Evolutionary conservation across 2,113 vertebrate genomes (phyloP).

Genomic region (Scortum barcoo): DNA sequence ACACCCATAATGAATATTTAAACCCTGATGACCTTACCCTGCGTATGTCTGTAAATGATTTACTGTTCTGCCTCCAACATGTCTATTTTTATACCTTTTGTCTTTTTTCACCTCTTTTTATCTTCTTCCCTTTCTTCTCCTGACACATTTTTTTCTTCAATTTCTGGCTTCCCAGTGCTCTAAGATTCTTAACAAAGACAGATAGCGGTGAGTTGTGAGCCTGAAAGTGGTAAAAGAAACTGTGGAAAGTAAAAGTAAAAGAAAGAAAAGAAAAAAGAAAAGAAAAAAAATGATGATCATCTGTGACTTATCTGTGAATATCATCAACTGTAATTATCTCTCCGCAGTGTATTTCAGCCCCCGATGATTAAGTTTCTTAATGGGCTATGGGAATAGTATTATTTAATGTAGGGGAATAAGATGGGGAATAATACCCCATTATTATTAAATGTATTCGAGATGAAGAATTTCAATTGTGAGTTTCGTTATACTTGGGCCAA

Average conservation of each 20-base stretch:
- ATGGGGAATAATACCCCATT: slow-evolving; percentile 72
- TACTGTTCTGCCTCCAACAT: slow-evolving; percentile 48
- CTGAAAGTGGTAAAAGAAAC: slow-evolving; percentile 24
- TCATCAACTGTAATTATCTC: slow-evolving; percentile 74
- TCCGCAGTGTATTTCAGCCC: slow-evolving; percentile 53
- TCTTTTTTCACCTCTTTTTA: slow-evolving; percentile 54
- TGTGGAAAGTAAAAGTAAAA: slow-evolving; percentile 31
- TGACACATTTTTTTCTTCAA: slow-evolving; percentile 29
- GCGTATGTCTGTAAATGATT: slow-evolving; percentile 68
- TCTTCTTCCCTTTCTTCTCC: slow-evolving; percentile 46
- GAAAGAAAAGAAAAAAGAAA: slow-evolving; percentile 13
- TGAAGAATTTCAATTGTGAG: slow-evolving; percentile 70
- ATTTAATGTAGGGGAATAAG: slow-evolving; percentile 73
- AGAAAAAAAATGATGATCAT: slow-evolving; percentile 35
- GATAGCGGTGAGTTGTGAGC: slow-evolving; percentile 1
- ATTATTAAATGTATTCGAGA: slow-evolving; percentile 73
- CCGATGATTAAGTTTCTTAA: slow-evolving; percentile 73
- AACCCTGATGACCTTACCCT: slow-evolving; percentile 68
- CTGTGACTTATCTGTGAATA: slow-evolving; percentile 72
- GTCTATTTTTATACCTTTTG: slow-evolving; percentile 74
- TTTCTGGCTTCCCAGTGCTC: slow-evolving; percentile 8
- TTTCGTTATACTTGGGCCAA: slow-evolving; percentile 62
- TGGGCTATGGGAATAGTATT: slow-evolving; percentile 70
- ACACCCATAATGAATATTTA: slow-evolving; percentile 78
- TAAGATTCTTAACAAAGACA: slow-evolving; percentile 42